Evolutionary conservation across 2,797 vertebrate genomes (phyloP).

Genomic region (Euthynnus affinis): DNA sequence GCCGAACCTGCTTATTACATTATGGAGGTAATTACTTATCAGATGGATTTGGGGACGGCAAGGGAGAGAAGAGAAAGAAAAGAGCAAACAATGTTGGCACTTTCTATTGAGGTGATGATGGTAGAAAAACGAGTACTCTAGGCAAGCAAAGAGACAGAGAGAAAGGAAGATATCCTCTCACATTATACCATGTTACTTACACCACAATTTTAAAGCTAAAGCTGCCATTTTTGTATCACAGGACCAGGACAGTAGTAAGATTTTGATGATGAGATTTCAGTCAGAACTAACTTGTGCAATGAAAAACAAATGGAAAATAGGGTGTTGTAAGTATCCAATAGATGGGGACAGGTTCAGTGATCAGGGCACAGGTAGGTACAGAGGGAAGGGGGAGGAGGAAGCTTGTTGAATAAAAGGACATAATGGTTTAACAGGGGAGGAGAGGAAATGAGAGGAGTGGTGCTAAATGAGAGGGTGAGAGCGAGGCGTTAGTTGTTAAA

Average conservation of each 20-base stretch:
- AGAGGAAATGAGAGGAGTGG: constrained; percentile 79
- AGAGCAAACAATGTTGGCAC: constrained; percentile 3
- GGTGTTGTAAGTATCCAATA: neutral
- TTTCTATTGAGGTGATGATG: neutral
- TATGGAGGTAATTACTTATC: constrained; percentile 44
- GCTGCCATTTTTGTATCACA: neutral
- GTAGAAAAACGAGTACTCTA: neutral
- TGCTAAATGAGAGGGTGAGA: constrained; percentile 80
- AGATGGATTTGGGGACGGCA: constrained; percentile 31
- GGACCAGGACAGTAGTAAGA: neutral
- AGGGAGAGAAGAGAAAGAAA: neutral
- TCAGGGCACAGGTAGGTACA: constrained; percentile 39
- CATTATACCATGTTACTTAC: neutral
- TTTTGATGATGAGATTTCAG: neutral
- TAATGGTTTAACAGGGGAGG: constrained; percentile 74
- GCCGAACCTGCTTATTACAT: constrained; percentile 61
- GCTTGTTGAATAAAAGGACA: constrained; percentile 62
- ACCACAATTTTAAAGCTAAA: neutral
- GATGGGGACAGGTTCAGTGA: constrained; percentile 9
- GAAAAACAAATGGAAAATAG: neutral
- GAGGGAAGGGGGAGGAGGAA: constrained; percentile 45
- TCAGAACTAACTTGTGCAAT: neutral
- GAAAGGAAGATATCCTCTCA: neutral
- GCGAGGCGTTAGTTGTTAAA: constrained; percentile 72
- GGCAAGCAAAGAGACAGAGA: neutral